Percentiles rank a stretch among this genome's conserved stretches.
phyloP scores from a whole-genome alignment of 2,888 invertebrate species.

The Anthoptus insignis region DNA sequence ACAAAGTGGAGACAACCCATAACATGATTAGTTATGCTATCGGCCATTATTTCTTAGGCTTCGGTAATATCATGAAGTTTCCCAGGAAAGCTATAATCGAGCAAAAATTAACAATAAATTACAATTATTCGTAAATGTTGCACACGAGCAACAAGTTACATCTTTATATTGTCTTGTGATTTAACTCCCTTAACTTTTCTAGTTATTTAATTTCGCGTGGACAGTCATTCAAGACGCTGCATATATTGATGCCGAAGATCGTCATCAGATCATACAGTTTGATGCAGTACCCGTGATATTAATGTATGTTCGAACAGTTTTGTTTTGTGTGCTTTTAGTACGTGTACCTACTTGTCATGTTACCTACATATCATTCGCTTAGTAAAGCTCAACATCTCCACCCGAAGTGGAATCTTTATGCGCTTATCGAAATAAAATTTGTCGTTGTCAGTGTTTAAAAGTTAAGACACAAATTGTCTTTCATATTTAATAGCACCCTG shows the following conservation, averaged over 20 bases:
- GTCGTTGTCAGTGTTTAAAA: slow-evolving; percentile 44
- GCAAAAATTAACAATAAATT: not conserved
- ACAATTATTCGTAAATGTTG: not conserved
- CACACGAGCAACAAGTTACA: not conserved
- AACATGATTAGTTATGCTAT: slow-evolving; percentile 3
- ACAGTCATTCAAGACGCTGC: too few species aligned
- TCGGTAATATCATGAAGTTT: slow-evolving; percentile 18
- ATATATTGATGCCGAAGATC: too few species aligned
- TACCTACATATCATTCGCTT: slow-evolving; percentile 63
- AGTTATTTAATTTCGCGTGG: not conserved
- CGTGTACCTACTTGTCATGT: slow-evolving; percentile 52
- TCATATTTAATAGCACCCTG: slow-evolving; percentile 73
- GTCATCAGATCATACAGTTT: not conserved
- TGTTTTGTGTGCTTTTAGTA: slow-evolving; percentile 4
- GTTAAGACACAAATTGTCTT: slow-evolving; percentile 52
- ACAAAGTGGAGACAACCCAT: slow-evolving; percentile 4
- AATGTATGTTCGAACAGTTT: slow-evolving; percentile 18
- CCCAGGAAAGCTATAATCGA: not conserved
- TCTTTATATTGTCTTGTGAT: not conserved
- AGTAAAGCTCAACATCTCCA: slow-evolving; percentile 44
- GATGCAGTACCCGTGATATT: not conserved
- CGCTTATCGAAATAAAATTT: slow-evolving; percentile 38
- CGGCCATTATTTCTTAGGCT: slow-evolving; percentile 11
- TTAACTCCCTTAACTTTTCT: not conserved
- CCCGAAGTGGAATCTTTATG: slow-evolving; percentile 11